A percentile compares a stretch with the other conserved stretches of the same genome.
Evolutionary conservation across 1,140 invertebrate species (phyloP).

Genomic region (Rhysida immarginata): DNA sequence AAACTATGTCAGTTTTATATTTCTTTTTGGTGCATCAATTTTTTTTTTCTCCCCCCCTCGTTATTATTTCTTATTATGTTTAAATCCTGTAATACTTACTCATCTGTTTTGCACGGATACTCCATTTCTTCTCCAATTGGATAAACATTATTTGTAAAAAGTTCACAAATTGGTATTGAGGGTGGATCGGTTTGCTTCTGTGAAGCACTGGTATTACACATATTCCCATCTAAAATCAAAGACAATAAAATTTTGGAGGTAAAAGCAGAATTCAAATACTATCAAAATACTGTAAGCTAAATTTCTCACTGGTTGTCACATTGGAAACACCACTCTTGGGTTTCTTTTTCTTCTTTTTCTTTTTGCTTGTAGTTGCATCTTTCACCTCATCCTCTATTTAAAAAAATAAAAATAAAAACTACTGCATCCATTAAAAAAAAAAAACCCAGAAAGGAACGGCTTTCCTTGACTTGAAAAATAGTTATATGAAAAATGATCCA

Average conservation of each 20-base stretch:
- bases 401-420: too few species aligned
- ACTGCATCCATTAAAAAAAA: too few species aligned
- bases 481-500: too few species aligned
- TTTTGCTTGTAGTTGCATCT: neutral
- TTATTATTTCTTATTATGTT: too few species aligned
- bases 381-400: constrained; percentile 2
- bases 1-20: neutral
- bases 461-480: too few species aligned
- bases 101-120: constrained; percentile 13
- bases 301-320: neutral
- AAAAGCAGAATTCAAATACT: too few species aligned
- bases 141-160: constrained; percentile 61
- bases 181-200: constrained; percentile 66
- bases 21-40: too few species aligned
- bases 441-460: too few species aligned
- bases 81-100: neutral
- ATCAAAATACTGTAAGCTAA: too few species aligned
- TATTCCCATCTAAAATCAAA: too few species aligned
- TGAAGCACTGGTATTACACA: too few species aligned
- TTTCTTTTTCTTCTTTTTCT: constrained; percentile 49
- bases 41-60: neutral
- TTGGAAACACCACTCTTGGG: neutral
- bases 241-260: too few species aligned
- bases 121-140: constrained; percentile 34
- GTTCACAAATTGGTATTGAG: constrained; percentile 62